phyloP scores from a whole-genome alignment of 2,888 invertebrate species.

The Melieria picta region DNA sequence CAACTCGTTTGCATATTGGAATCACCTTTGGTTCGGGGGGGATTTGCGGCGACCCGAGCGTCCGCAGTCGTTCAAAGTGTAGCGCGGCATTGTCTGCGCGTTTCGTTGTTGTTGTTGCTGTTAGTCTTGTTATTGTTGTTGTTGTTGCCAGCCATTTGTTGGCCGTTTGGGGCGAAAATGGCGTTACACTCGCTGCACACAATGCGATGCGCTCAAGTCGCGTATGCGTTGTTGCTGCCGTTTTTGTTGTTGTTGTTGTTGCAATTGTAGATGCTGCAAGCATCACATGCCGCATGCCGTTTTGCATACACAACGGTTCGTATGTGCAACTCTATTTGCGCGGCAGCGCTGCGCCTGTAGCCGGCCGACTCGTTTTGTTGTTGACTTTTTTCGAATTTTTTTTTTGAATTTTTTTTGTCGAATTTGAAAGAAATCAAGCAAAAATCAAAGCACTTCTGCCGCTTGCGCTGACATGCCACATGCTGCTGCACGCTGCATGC shows the following conservation, averaged over 20 bases:
- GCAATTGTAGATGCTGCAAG: conserved; percentile 6
- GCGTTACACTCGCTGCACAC: conserved; percentile 59
- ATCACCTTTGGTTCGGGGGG: too few species aligned
- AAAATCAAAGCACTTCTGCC: conserved; percentile 62
- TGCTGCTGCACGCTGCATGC: not conserved
- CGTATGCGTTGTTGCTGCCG: conserved; percentile 33
- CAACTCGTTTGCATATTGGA: too few species aligned
- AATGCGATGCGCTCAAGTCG: conserved; percentile 24
- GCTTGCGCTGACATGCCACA: conserved; percentile 39
- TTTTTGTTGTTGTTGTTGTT: conserved; percentile 21
- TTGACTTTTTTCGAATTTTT: conserved; percentile 10
- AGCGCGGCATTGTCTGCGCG: not conserved
- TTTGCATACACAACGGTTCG: conserved; percentile 43
- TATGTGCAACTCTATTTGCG: conserved; percentile 10
- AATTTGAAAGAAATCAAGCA: conserved; percentile 63
- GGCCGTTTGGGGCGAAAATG: conserved; percentile 52
- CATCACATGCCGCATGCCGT: conserved; percentile 52
- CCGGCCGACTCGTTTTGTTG: conserved; percentile 14
- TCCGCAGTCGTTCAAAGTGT: conserved; percentile 9
- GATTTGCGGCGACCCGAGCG: too few species aligned
- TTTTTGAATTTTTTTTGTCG: conserved; percentile 18
- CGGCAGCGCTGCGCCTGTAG: conserved; percentile 2
- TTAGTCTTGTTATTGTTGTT: conserved; percentile 12
- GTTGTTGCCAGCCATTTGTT: conserved; percentile 42
- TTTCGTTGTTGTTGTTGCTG: conserved; percentile 28